Base-by-base conservation (phyloP, 2,888 invertebrate species). In the Silvanus unidentatus region DNA sequence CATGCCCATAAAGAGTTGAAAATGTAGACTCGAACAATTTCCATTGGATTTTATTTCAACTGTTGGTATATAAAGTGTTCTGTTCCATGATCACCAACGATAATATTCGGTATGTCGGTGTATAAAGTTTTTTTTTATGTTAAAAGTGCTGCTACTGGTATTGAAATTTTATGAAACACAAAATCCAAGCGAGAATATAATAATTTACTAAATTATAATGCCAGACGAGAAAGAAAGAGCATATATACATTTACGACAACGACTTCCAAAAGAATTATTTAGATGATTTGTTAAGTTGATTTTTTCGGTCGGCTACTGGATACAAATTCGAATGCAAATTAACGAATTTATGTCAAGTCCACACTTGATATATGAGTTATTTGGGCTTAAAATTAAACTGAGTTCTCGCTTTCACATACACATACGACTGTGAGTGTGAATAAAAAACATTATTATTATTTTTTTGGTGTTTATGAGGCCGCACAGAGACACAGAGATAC, bases 301-400 rank as follows among this genome's bases (percentile, higher is more conserved):
- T 62, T 59, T 59, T 59, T 56, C 54, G 46, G 46, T 15, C 55
- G 52, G 63, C 63, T 65, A 64, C 63, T 55, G 65, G 57, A 53
- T 57, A 60, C 61, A 58, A 54, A 61, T 62, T 60, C 59, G 63
- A 62, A 65, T 65, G 65, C 64, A 65, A 65, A 65, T 65, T 60
- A 65, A 62, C 61, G 60, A 62, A 63, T 62, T 59, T 59, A 53
- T 48, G 64, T 64, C 62, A 53, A 53, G 52, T 52, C 44, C 47
- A 44, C 22, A 22, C 49, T 45, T 62, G 64, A 65, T 62, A 62
- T 60, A 65, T 65, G 62, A 49, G 59, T 52, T 60, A 60, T 60
- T 61, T 58, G 53, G 59, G 58, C 57, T 63, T 63, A 62, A 64
- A 62, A 63, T 60, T 62, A 62, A 54, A 58, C 22, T 22, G 4